Evolutionary conservation across 1,140 invertebrate species (phyloP).

Genomic region (Halesus radiatus): DNA sequence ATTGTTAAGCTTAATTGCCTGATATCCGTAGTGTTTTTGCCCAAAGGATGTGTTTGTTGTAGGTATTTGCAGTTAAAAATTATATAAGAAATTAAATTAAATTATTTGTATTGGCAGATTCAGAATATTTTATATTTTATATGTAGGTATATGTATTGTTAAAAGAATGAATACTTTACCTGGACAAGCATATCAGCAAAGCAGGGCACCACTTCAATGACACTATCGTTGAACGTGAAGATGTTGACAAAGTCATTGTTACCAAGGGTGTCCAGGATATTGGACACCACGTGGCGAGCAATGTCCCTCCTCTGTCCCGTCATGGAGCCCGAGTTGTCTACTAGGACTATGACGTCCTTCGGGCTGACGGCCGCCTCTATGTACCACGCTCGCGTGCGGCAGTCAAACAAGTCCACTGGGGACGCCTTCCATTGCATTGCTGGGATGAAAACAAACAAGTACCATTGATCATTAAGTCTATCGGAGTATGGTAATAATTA

Average conservation of each 20-base stretch:
- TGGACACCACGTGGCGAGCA: slow-evolving; percentile 93
- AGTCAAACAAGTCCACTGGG: slow-evolving; percentile 89
- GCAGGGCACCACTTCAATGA: slow-evolving; percentile 86
- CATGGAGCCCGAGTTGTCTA: slow-evolving; percentile 98
- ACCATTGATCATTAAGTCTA: no score
- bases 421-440: slow-evolving; percentile 81
- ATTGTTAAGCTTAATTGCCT: no score
- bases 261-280: slow-evolving; percentile 96
- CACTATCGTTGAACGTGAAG: slow-evolving; percentile 86
- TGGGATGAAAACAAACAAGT: slow-evolving; percentile 53
- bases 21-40: no score
- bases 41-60: no score
- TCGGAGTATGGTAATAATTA: no score
- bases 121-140: no score
- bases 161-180: slow-evolving; percentile 63
- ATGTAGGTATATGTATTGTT: no score
- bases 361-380: slow-evolving; percentile 97
- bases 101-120: no score
- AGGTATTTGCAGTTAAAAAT: no score
- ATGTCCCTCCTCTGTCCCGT: slow-evolving; percentile 93
- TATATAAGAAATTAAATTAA: no score
- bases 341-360: slow-evolving; percentile 95
- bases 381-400: slow-evolving; percentile 92
- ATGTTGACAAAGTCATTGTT: slow-evolving; percentile 99
- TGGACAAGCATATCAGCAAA: slow-evolving; percentile 89